Evolutionary conservation across 2,113 vertebrate species (phyloP), one percentile per base, ranked within the genome.

Genomic region (Himantopus leucocephalus): DNA sequence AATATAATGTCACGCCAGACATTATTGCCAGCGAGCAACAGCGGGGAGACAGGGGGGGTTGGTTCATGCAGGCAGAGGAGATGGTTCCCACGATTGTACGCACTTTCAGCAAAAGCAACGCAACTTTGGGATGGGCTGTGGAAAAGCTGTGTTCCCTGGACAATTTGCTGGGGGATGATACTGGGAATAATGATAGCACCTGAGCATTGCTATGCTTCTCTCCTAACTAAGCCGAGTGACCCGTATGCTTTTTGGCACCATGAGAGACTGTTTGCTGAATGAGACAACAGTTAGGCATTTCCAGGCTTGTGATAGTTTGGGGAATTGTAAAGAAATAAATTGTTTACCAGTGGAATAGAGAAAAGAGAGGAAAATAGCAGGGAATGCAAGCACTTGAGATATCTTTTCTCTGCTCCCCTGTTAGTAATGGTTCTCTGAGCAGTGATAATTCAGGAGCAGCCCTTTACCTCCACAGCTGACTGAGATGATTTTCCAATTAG

Each of bases 401-500:
- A 68, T 22, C 62, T 71, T n/a, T 73, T 85, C 53, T 85, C 62
- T 73, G 23, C 41, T 90, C 14, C 50, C 29, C 18, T 58, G 29
- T 84, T 92, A 81, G 16, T 85, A 73, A 90, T 62, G 78, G 50
- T 88, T 71, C 29, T 92, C 67, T 50, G n/a, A 90, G 45, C 72
- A 88, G 63, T 85, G 82, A 30, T 83, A 73, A 86, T 88, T 92
- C 90, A 83, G 78, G 86, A 96, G 90, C 81, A 85, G 62, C 59
- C 87, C 79, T 96, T 97, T 92, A 70, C 81, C 43, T 73, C 64
- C 52, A 48, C 73, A 94, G 83, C 56, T 30, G 22, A 89, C 70
- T 78, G 96, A 94, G 86, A 81, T 77, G 78, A 95, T 95, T 96
- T 95, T 81, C 47, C 88, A 53, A 87, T 94, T 90, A 93, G 78